These are phyloP conservation scores for Scortum barcoo DNA, from an alignment of 2,113 vertebrate species.

Conservation along the genomic window DNA sequence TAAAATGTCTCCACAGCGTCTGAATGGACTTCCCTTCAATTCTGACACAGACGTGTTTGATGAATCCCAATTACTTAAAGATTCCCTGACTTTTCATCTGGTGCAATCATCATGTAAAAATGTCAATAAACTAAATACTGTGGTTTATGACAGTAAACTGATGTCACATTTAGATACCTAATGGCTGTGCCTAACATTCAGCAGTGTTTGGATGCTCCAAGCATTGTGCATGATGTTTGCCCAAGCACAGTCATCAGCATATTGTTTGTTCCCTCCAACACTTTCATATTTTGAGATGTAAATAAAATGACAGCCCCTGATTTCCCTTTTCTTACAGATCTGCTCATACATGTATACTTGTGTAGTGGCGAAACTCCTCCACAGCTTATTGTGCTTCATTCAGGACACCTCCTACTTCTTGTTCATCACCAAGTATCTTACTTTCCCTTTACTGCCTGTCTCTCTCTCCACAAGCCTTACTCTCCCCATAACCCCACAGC, in stretches of 20 bases:
- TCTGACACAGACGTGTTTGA: too few species aligned
- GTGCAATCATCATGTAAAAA: neutral
- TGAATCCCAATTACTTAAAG: neutral
- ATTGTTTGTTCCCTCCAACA: neutral
- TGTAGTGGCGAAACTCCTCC: too few species aligned
- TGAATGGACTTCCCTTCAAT: too few species aligned
- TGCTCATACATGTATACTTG: too few species aligned
- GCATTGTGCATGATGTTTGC: neutral
- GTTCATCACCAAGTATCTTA: neutral
- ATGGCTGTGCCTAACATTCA: neutral
- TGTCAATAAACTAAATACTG: neutral
- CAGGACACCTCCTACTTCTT: neutral
- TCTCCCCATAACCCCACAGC: constrained; percentile 5
- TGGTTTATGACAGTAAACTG: neutral
- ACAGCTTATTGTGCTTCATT: neutral
- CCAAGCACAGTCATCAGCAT: neutral
- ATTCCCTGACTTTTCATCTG: neutral
- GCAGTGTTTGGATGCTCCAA: neutral
- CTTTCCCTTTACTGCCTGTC: neutral
- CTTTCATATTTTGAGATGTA: neutral
- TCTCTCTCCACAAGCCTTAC: neutral
- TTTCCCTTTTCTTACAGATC: neutral
- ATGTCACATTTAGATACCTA: neutral
- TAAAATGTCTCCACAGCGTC: too few species aligned
- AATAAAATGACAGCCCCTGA: neutral